These are phyloP conservation scores for Palythoa caribaeorum DNA, from an alignment of 92 coral and sea anemone species.

Conservation along the genomic window DNA sequence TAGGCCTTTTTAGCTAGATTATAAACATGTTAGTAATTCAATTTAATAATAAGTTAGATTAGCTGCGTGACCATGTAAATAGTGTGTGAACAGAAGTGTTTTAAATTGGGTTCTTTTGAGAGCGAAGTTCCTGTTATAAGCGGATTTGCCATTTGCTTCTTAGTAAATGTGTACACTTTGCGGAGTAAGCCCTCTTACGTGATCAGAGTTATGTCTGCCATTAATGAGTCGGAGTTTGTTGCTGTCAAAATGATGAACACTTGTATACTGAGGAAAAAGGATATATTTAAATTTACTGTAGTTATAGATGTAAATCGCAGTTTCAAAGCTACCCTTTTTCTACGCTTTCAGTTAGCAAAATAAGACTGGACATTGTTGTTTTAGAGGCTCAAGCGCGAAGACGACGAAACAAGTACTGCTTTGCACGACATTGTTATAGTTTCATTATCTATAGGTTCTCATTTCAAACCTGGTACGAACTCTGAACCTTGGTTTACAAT, in stretches of 20 bases:
- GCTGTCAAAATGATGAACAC: neutral
- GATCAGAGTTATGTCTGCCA: neutral
- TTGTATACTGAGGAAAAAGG: neutral
- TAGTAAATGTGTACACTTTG: neutral
- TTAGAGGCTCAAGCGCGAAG: too few relatives aligned
- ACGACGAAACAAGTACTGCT: too few relatives aligned
- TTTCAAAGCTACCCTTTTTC: neutral
- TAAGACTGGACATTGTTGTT: too few relatives aligned
- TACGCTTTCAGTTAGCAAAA: neutral
- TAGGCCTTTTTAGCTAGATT: slow-evolving; percentile 3
- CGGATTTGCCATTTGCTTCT: neutral
- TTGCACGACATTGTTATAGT: too few relatives aligned
- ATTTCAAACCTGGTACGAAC: too few relatives aligned
- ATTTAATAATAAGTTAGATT: neutral
- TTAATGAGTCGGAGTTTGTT: neutral
- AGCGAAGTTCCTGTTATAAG: slow-evolving; percentile 12
- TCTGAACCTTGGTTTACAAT: too few relatives aligned
- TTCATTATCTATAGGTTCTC: too few relatives aligned
- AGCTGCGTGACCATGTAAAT: slow-evolving; percentile 38
- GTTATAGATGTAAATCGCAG: neutral
- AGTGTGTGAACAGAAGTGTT: slow-evolving; percentile 32
- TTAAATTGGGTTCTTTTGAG: slow-evolving; percentile 32
- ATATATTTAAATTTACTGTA: neutral
- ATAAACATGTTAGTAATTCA: slow-evolving; percentile 3
- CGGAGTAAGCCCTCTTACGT: neutral